A percentile compares a stretch with the other conserved stretches of the same genome.
Evolutionary conservation across 2,113 vertebrate species (phyloP).

Genomic region (Odontesthes bonariensis): DNA sequence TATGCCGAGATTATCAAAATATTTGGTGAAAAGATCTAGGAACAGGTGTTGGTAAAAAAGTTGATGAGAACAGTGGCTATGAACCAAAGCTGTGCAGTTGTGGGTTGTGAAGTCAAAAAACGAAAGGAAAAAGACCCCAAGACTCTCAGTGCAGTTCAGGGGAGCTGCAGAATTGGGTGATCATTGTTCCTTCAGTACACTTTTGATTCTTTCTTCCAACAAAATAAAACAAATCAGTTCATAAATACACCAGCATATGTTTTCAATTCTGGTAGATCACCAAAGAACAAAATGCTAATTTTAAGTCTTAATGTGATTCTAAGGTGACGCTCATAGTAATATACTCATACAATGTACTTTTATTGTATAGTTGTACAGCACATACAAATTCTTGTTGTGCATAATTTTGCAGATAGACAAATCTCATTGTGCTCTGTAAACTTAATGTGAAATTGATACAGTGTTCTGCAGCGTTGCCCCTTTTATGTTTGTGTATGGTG

Average conservation of each 20-base stretch:
- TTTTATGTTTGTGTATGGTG: background rate
- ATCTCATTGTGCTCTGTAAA: slow-evolving; percentile 18
- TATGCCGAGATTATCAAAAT: slow-evolving; percentile 5
- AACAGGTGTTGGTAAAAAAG: slow-evolving; percentile 13
- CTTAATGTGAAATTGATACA: slow-evolving; percentile 3
- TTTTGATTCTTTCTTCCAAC: background rate
- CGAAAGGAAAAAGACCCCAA: background rate
- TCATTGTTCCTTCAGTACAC: background rate
- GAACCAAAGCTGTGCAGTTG: background rate
- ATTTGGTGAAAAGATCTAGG: slow-evolving; percentile 15
- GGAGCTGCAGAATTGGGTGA: background rate
- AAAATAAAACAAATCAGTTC: background rate
- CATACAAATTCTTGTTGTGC: background rate
- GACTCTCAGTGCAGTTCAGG: background rate
- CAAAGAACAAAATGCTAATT: slow-evolving; percentile 7
- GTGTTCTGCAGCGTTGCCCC: background rate
- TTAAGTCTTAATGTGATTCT: slow-evolving; percentile 3
- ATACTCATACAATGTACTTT: too few species aligned
- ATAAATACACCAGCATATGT: background rate
- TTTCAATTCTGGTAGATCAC: background rate
- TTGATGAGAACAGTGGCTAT: background rate
- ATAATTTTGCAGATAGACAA: background rate
- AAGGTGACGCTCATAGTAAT: background rate
- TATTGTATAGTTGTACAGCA: slow-evolving; percentile 3
- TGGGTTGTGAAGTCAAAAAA: background rate